A percentile compares a stretch with the other conserved stretches of the same genome.
phyloP scores from a whole-genome alignment of 2,797 vertebrate species.

The Bovichtus variegatus region DNA sequence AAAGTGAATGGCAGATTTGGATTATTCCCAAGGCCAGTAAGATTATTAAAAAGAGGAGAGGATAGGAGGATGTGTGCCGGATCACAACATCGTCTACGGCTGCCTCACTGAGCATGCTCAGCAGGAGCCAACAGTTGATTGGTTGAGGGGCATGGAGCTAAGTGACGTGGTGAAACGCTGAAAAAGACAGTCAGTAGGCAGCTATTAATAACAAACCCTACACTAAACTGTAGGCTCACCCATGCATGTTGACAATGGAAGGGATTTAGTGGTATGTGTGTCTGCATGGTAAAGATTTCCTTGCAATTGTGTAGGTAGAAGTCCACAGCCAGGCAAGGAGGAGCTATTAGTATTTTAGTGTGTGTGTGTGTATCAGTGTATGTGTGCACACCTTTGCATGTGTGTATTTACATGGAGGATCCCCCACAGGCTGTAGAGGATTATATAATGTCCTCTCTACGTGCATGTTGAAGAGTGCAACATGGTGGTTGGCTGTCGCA shows the following conservation, averaged over 20 bases:
- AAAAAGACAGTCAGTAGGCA: slow-evolving; percentile 39
- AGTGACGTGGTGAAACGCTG: slow-evolving; percentile 43
- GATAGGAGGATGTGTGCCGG: background rate
- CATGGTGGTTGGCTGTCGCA: slow-evolving; percentile 74
- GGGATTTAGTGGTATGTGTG: background rate
- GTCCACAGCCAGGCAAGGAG: background rate
- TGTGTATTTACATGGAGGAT: slow-evolving; percentile 44
- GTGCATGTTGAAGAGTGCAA: slow-evolving; percentile 71
- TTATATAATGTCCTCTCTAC: slow-evolving; percentile 77
- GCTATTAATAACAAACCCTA: slow-evolving; percentile 65
- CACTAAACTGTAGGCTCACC: slow-evolving; percentile 36
- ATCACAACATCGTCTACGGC: slow-evolving; percentile 12
- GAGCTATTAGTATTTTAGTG: background rate
- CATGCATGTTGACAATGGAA: slow-evolving; percentile 37
- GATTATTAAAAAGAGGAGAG: background rate
- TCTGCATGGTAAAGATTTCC: background rate
- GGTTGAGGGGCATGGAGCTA: slow-evolving; percentile 41
- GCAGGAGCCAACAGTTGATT: slow-evolving; percentile 41
- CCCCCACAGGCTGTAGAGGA: slow-evolving; percentile 39
- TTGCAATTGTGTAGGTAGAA: background rate
- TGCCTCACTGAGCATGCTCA: slow-evolving; percentile 55
- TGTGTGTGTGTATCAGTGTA: slow-evolving; percentile 12
- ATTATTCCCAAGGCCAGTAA: background rate
- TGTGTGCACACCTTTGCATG: background rate
- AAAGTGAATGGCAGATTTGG: background rate